Percentiles rank a stretch among this genome's conserved stretches.
These are phyloP conservation scores for Lathamus discolor DNA, from an alignment of 2,113 vertebrate species.

Conservation along the genomic window DNA sequence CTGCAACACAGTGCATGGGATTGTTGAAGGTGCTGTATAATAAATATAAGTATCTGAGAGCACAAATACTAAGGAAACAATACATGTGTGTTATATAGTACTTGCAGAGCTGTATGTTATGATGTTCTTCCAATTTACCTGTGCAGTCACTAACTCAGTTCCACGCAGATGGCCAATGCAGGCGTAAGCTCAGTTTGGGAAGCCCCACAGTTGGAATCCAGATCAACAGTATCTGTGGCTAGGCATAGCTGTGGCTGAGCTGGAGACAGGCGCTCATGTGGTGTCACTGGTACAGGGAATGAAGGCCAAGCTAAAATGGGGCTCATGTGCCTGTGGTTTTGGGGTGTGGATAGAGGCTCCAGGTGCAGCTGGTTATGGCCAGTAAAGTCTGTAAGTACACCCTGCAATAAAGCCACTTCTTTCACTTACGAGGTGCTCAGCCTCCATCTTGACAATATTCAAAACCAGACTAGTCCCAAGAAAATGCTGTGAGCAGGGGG, in stretches of 20 bases:
- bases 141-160: background rate
- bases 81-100: background rate
- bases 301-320: background rate
- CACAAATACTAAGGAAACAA: background rate
- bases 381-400: background rate
- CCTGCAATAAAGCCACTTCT: background rate
- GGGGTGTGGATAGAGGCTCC: background rate
- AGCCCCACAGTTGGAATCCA: background rate
- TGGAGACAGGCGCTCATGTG: background rate
- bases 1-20: background rate
- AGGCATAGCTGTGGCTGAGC: background rate
- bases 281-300: background rate
- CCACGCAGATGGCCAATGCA: background rate
- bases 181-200: background rate
- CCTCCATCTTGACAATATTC: accelerated
- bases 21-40: background rate
- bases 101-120: background rate
- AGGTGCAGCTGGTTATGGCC: background rate
- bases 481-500: background rate
- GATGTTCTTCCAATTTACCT: background rate
- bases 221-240: background rate
- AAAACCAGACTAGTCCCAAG: background rate
- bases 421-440: background rate
- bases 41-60: background rate
- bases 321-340: background rate